phyloP scores from a whole-genome alignment of 1,140 invertebrate species.

The Drosophila ficusphila region DNA sequence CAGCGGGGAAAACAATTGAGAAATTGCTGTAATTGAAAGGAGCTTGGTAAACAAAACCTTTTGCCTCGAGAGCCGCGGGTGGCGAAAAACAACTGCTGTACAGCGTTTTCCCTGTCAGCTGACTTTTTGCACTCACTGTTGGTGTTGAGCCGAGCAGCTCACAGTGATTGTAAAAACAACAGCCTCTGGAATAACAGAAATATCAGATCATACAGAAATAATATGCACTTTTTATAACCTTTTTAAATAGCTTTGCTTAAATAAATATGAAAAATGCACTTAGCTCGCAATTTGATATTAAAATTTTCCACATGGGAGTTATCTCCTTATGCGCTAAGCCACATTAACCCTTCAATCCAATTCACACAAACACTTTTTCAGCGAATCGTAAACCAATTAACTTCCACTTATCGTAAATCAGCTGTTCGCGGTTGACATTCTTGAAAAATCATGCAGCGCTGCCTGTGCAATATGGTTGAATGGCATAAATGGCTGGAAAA shows the following conservation, averaged over 20 bases:
- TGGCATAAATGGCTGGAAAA: conserved; percentile 37
- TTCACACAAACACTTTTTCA: neutral
- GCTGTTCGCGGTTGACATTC: conserved; percentile 66
- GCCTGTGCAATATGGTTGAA: conserved; percentile 12
- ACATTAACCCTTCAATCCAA: neutral
- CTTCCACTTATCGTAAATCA: conserved; percentile 58
- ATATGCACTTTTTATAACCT: too few relatives aligned
- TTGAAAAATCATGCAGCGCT: conserved; percentile 62
- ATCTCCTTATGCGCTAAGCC: neutral
- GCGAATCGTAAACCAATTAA: conserved; percentile 32
- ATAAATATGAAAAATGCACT: too few relatives aligned
- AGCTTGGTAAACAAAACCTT: neutral
- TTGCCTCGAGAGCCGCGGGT: neutral
- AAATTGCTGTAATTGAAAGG: conserved; percentile 17
- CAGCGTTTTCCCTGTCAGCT: neutral
- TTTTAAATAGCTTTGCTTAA: too few relatives aligned
- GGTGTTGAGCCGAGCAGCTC: neutral
- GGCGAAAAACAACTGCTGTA: conserved; percentile 4
- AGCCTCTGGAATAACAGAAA: too few relatives aligned
- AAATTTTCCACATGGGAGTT: neutral
- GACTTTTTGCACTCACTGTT: neutral
- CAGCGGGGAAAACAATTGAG: neutral
- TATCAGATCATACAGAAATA: too few relatives aligned
- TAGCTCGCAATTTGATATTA: too few relatives aligned
- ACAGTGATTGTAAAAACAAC: too few relatives aligned